Conservation (phyloP, 2,113 vertebrate genomes). For the Ctenomys sociabilis region DNA sequence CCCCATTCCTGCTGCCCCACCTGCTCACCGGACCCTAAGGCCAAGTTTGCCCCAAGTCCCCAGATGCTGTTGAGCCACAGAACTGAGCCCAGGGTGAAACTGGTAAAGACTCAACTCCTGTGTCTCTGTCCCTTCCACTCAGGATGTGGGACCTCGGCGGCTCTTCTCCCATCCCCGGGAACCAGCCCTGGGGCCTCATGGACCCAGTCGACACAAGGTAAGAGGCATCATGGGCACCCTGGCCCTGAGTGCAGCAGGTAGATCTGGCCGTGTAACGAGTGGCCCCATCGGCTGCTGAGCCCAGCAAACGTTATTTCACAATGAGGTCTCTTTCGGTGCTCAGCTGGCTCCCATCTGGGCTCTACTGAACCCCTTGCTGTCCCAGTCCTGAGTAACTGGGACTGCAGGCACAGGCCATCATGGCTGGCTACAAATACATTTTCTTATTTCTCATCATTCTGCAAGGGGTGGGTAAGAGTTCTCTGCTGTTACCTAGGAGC, state of each 20-base stretch:
- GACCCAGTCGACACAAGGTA: constrained; percentile 87
- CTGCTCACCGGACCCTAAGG: not conserved
- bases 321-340: not conserved
- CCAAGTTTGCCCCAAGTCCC: not conserved
- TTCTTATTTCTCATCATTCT: not conserved
- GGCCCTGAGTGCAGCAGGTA: not conserved
- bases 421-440: no score
- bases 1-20: not conserved
- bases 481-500: not conserved
- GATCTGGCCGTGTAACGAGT: not conserved
- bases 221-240: not conserved
- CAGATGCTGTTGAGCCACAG: not conserved
- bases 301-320: not conserved
- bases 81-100: not conserved
- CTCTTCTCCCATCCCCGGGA: constrained; percentile 89
- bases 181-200: constrained; percentile 84
- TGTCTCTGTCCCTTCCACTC: constrained; percentile 44
- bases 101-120: not conserved
- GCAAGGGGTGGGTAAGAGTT: not conserved
- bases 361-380: not conserved
- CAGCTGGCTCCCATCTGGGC: not conserved
- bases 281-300: not conserved
- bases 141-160: constrained; percentile 89
- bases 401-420: not conserved
- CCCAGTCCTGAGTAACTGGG: not conserved